Base-by-base conservation (phyloP, 2,113 vertebrate genomes). In the Recurvirostra avosetta region DNA sequence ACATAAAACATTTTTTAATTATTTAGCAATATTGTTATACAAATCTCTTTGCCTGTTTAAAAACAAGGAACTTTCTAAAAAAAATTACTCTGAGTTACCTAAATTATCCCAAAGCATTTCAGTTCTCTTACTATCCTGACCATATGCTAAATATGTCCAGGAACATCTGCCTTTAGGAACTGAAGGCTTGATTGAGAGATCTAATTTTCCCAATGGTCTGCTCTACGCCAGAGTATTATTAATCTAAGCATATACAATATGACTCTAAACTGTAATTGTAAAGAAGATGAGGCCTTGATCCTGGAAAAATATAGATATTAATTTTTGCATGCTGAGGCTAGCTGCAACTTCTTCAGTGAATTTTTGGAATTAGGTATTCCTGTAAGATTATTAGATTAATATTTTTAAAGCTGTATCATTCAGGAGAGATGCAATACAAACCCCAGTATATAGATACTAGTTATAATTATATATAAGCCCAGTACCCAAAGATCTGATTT, bases 51-150 rank as follows among this genome's bases (percentile, higher is more conserved):
- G 25, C 11, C 17, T 75, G 53, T 50, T 92, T 45, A 68, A 92
- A 86, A 90, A 38, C 32, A 88, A 73, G 12, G 25, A 86, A 70
- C 27, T 82, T 72, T 50, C 12, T 26, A 84, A 80, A 72, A 70
- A 90, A 77, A 58, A 55, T 2, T 0, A 66, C 30, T 91, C 43
- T 53, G 62, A 87, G 8, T 79, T 85, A 91, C 36, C 34, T 75
- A 87, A 95, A 94, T 90, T 72, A 95, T 65, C 34, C 25, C 49
- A 88, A 72, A 78, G 47, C 38, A 82, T 87, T 87, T 87, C 56
- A 89, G 45, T 55, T 76, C 47, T 90, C 77, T 56, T 75, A 59
- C 41, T 77, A 32, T 25, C 26, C 59, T 77, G 50, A 86, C 41
- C 0, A 0, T n/a, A 74, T 38, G 40, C 14, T 92, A 80, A 83